Conservation (phyloP, 2,797 vertebrate species). For the Jordanella pulchra region DNA sequence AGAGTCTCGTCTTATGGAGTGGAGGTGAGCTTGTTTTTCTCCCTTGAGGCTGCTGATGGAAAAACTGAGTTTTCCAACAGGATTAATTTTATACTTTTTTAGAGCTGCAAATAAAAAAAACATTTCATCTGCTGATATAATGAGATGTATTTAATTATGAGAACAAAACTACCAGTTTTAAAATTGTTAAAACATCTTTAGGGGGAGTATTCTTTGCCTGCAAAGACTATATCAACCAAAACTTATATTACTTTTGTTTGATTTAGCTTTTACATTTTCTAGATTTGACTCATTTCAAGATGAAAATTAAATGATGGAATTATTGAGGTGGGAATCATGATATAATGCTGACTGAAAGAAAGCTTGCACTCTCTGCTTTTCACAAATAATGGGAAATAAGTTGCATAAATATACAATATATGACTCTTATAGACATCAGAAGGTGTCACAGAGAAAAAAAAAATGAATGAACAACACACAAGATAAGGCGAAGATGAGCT, state of each 20-base stretch:
- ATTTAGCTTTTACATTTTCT: not conserved
- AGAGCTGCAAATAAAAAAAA: constrained; percentile 71
- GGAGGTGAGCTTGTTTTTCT: constrained; percentile 47
- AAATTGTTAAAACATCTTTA: constrained; percentile 41
- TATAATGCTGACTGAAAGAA: constrained; percentile 25
- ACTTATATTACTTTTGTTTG: not conserved
- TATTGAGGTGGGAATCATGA: constrained; percentile 23
- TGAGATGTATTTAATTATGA: constrained; percentile 59
- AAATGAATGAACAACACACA: constrained; percentile 21
- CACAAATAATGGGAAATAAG: constrained; percentile 26
- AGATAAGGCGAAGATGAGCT: constrained; percentile 28
- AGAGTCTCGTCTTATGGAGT: constrained; percentile 8
- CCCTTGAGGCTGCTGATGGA: constrained; percentile 53
- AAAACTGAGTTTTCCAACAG: constrained; percentile 60
- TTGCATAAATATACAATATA: not conserved
- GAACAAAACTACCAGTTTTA: constrained; percentile 55
- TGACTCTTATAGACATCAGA: constrained; percentile 9
- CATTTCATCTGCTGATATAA: constrained; percentile 58
- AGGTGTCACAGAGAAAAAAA: constrained; percentile 25
- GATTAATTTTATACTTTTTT: constrained; percentile 68
- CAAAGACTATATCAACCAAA: constrained; percentile 11
- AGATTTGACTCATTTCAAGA: not conserved
- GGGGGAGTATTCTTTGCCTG: constrained; percentile 28
- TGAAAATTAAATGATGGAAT: constrained; percentile 15
- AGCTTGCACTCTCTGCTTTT: not conserved